These are phyloP conservation scores for Tenthredo distinguenda DNA, from an alignment of 2,888 invertebrate species.

Conservation along the genomic window DNA sequence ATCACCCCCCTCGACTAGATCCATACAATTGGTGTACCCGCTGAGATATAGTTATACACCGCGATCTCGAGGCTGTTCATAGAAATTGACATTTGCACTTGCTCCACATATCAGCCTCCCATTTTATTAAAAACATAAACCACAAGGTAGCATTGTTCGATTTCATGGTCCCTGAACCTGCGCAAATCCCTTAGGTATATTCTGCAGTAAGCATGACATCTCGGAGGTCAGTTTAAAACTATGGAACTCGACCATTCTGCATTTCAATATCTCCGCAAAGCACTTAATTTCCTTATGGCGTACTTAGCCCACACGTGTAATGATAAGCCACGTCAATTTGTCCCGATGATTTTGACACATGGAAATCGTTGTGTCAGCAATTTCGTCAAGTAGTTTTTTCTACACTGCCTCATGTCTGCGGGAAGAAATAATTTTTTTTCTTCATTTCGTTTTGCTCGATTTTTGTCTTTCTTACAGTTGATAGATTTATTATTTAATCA, in stretches of 20 bases:
- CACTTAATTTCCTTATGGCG: neutral
- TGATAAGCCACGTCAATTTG: conserved; percentile 16
- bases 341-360: neutral
- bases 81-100: conserved; percentile 50
- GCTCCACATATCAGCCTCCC: conserved; percentile 47
- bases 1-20: neutral
- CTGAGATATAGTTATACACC: conserved; percentile 28
- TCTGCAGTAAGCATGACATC: neutral
- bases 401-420: neutral
- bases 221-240: neutral
- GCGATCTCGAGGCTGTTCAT: conserved; percentile 23
- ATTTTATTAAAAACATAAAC: conserved; percentile 41
- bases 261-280: neutral
- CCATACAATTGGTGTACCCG: neutral
- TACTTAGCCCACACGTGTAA: neutral
- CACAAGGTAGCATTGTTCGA: conserved; percentile 36
- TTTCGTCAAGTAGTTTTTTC: neutral
- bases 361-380: neutral
- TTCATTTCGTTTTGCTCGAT: neutral
- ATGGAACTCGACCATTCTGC: neutral
- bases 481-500: neutral
- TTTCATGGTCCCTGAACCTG: conserved; percentile 23
- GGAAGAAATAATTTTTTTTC: neutral
- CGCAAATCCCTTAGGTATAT: neutral
- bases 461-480: neutral